phyloP scores from a whole-genome alignment of 2,113 vertebrate species.

The Andinoacara biseriatus region DNA sequence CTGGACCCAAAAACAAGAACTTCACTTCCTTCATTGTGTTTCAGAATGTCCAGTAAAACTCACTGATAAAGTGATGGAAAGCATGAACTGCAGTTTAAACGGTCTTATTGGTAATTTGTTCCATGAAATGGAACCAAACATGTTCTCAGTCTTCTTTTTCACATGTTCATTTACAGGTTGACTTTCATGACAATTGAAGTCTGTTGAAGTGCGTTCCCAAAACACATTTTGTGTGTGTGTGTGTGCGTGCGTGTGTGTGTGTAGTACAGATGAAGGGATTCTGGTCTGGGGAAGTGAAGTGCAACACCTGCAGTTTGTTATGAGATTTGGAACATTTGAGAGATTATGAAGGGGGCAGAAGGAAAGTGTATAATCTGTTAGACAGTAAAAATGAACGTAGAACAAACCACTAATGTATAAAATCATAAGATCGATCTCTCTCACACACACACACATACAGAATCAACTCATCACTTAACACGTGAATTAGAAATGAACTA shows the following conservation, averaged over 20 bases:
- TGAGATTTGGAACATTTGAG: slow-evolving; percentile 4
- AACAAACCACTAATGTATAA: slow-evolving; percentile 38
- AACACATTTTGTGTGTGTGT: neutral
- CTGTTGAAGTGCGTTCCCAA: neutral
- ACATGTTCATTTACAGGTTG: slow-evolving; percentile 47
- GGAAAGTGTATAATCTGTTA: slow-evolving; percentile 24
- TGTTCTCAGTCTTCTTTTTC: neutral
- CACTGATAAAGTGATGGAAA: neutral
- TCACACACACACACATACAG: slow-evolving; percentile 6
- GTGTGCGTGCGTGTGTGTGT: too few relatives aligned
- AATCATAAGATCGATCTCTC: slow-evolving; percentile 5
- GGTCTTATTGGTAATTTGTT: neutral
- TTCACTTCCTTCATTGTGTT: neutral
- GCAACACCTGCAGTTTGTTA: slow-evolving; percentile 9
- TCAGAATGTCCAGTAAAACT: neutral
- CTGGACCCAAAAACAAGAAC: slow-evolving; percentile 21
- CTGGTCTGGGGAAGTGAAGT: slow-evolving; percentile 25
- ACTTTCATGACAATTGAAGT: neutral
- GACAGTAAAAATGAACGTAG: slow-evolving; percentile 33
- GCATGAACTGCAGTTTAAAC: neutral
- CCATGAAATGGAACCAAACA: neutral
- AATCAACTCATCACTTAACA: slow-evolving; percentile 6
- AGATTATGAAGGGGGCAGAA: neutral
- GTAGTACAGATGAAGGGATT: slow-evolving; percentile 6
- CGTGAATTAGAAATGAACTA: slow-evolving; percentile 41